Base-by-base conservation (phyloP, 2,797 vertebrate genomes). In the Harpagifer antarcticus region DNA sequence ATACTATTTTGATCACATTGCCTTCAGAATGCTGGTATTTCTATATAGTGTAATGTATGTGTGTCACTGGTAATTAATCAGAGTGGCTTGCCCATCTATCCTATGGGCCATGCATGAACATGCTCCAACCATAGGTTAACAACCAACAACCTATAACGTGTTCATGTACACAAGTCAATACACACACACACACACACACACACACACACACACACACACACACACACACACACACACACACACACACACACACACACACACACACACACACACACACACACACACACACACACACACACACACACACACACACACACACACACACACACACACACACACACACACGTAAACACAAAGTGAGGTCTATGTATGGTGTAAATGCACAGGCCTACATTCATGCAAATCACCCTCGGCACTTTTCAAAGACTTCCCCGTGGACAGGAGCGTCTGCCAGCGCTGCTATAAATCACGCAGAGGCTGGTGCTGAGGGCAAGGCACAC, bases 351-450 rank as follows among this genome's bases (percentile, higher is more conserved):
- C 16, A 10, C 7, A 19, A 54, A 27, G 20, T 47, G 8, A n/a
- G 47, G 58, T 63, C 72, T 45, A 76, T 45, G 17, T 33, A 33
- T 61, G 63, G 33, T 74, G 63, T 75, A 74, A 58, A 72, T 23
- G 62, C 73, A 33, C 59, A 58, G 44, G 42, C 62, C 19, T 57
- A 69, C 68, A 60, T 66, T 57, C 62, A 84, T 79, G 64, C 79
- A 79, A 66, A 86, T 70, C 40, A 62, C 79, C 62, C 72, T 53
- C 50, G 53, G 84, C 81, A 37, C 81, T 93, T 27, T 94, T 96
- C 93, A 95, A 94, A 95, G 93, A 91, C 93, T 94, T 96, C 96
- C 95, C 96, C 55, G 82, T 93, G 95, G 96, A 96, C 94, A 92
- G 93, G 93, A 78, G 84, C 70, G 88, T 96, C 94, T 95, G 95